Evolutionary conservation across 2,888 invertebrate genomes (phyloP).

Genomic region (Rotaria socialis): DNA sequence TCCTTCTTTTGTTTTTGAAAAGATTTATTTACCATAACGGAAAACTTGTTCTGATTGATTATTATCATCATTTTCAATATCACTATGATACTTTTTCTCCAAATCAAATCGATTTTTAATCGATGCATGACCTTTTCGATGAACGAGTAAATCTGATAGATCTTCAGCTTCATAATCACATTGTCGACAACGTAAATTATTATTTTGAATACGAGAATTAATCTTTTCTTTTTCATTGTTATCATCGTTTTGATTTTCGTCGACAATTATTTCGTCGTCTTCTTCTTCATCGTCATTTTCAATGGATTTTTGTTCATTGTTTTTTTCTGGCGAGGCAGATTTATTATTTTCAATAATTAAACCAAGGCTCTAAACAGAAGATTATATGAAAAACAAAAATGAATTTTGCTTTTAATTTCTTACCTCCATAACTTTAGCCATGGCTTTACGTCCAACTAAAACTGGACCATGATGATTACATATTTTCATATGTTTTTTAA

Average conservation of each 20-base stretch:
- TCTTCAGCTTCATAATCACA: constrained; percentile 33
- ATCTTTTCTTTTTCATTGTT: background rate
- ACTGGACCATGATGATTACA: constrained; percentile 43
- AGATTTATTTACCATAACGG: background rate
- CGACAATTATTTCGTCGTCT: constrained; percentile 21
- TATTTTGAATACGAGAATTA: background rate
- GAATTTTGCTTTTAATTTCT: background rate
- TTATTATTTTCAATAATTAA: background rate
- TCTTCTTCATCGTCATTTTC: constrained; percentile 27
- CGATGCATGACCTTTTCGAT: constrained; percentile 20
- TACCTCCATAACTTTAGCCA: constrained; percentile 45
- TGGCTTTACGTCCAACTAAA: constrained; percentile 45
- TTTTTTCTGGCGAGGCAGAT: background rate
- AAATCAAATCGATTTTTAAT: background rate
- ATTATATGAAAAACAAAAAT: background rate
- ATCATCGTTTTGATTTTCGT: constrained; percentile 3
- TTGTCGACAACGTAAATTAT: constrained; percentile 33
- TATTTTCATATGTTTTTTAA: constrained; percentile 44
- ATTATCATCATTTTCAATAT: constrained; percentile 32
- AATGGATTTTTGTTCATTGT: background rate
- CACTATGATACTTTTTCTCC: background rate
- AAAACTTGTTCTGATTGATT: background rate
- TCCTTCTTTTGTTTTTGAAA: background rate
- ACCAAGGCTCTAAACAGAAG: background rate
- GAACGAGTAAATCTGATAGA: background rate